phyloP scores from a whole-genome alignment of 2,888 invertebrate genomes.

The Cecidostiba fungosa region DNA sequence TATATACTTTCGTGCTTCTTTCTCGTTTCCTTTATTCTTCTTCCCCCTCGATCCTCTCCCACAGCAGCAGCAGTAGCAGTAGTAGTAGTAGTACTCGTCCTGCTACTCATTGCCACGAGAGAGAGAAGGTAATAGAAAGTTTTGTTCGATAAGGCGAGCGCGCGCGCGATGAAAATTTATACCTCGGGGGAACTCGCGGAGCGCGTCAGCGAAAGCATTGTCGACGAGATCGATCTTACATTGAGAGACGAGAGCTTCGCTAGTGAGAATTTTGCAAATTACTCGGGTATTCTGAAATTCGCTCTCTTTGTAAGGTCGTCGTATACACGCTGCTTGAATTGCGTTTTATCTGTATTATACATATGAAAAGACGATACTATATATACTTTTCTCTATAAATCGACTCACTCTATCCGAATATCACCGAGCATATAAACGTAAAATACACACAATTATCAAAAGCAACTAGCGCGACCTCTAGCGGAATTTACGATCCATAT shows the following conservation, averaged over 20 bases:
- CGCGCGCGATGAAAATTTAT: constrained; percentile 46
- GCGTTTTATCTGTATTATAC: background rate
- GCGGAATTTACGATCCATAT: background rate
- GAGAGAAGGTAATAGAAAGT: constrained; percentile 41
- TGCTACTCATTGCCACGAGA: constrained; percentile 17
- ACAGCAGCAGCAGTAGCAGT: background rate
- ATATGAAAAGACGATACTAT: background rate
- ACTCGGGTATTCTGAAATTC: constrained; percentile 26
- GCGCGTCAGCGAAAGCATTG: background rate
- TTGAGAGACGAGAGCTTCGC: background rate
- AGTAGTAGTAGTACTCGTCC: background rate
- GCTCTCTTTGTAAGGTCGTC: background rate
- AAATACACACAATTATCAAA: constrained; percentile 6
- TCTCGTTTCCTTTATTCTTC: background rate
- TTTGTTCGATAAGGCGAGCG: constrained; percentile 41
- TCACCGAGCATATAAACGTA: background rate
- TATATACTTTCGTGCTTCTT: background rate
- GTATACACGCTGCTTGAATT: background rate
- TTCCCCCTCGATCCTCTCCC: background rate
- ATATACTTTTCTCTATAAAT: background rate
- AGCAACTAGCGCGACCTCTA: background rate
- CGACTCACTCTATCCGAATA: background rate
- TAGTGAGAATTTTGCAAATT: constrained; percentile 47
- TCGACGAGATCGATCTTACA: constrained; percentile 23
- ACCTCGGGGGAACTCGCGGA: background rate